These are phyloP conservation scores for Caenorhabditis sp. DNA, from an alignment of 2,888 invertebrate species.

Conservation along the genomic window DNA sequence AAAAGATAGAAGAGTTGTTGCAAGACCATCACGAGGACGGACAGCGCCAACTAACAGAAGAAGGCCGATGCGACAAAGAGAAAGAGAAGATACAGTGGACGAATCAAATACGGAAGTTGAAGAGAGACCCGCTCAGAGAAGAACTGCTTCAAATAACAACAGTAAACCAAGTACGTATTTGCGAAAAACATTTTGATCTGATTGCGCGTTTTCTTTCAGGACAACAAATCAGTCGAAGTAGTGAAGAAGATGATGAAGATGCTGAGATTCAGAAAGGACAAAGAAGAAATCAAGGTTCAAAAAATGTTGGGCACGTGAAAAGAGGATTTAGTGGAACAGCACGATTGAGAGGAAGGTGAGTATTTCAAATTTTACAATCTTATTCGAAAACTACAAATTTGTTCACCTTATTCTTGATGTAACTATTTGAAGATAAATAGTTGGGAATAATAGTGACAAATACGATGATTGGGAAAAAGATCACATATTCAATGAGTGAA, in stretches of 20 bases:
- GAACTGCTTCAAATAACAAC: constrained; percentile 8
- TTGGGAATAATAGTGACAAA: no score
- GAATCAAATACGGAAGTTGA: constrained; percentile 20
- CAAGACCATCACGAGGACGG: background rate
- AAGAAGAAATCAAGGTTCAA: constrained; percentile 11
- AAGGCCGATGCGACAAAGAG: constrained; percentile 32
- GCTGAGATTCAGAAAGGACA: constrained; percentile 25
- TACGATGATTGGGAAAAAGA: no score
- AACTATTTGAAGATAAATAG: no score
- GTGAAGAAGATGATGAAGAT: constrained; percentile 18
- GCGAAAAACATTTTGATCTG: no score
- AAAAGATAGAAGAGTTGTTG: constrained; percentile 14
- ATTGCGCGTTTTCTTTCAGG: background rate
- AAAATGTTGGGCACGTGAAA: background rate
- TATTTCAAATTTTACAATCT: no score
- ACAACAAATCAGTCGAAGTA: background rate
- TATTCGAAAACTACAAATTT: no score
- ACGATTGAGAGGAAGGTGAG: constrained; percentile 1
- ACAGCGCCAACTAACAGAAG: background rate
- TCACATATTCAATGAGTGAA: no score
- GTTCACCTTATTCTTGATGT: no score
- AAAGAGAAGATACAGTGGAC: constrained; percentile 41
- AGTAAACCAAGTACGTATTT: constrained; percentile 20
- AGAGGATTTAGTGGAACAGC: constrained; percentile 12
- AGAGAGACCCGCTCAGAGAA: constrained; percentile 21